These are phyloP conservation scores for Menura novaehollandiae DNA, from an alignment of 2,113 vertebrate genomes.

Conservation along the genomic window DNA sequence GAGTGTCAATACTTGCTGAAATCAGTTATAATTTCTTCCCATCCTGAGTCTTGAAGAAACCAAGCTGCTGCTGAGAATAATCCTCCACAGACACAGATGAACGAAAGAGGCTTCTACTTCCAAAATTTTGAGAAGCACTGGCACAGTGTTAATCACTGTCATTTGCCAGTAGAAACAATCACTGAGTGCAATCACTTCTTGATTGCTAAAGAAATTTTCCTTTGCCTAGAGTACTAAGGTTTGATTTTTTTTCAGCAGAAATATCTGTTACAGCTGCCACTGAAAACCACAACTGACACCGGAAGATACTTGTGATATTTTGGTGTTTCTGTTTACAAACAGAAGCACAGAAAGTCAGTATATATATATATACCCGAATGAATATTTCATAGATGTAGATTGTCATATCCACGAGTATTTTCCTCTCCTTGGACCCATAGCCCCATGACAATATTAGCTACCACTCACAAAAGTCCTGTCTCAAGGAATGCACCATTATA, in stretches of 20 bases:
- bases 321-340: constrained; percentile 6
- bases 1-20: neutral
- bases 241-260: neutral
- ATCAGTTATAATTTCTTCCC: constrained; percentile 9
- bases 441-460: neutral
- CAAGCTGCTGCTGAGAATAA: neutral
- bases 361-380: neutral
- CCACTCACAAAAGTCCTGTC: neutral
- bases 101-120: neutral
- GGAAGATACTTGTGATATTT: constrained; percentile 1
- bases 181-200: constrained; percentile 18
- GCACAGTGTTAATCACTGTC: neutral
- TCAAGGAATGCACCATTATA: neutral
- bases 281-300: neutral
- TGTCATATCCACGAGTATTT: neutral
- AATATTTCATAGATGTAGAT: neutral
- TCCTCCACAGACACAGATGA: constrained; percentile 3
- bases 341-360: neutral
- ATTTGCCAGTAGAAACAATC: constrained; percentile 44
- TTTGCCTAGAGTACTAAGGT: neutral
- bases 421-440: neutral
- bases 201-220: neutral
- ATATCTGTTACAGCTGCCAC: constrained; percentile 16
- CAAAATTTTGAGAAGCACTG: constrained; percentile 5
- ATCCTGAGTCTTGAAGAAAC: constrained; percentile 29